These are phyloP conservation scores for Xanthia togata DNA, from an alignment of 2,888 invertebrate species.

Conservation along the genomic window DNA sequence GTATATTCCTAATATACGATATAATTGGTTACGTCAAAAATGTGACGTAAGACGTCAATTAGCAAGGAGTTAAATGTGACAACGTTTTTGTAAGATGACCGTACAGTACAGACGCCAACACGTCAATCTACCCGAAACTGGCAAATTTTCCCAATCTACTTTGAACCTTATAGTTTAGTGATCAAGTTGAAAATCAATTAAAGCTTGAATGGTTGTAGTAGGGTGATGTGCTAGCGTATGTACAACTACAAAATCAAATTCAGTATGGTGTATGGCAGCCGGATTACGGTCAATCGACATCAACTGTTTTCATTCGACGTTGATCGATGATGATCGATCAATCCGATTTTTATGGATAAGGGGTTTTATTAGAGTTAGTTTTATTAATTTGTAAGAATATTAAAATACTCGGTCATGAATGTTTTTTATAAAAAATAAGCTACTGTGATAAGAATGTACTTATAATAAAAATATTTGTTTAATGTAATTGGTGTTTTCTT, in stretches of 20 bases:
- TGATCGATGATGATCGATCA: background rate
- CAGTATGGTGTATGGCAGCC: too few relatives aligned
- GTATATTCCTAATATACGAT: background rate
- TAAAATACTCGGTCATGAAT: slow-evolving; percentile 46
- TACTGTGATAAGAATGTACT: slow-evolving; percentile 42
- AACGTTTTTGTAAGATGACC: background rate
- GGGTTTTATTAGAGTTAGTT: background rate
- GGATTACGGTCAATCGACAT: background rate
- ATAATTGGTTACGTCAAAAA: background rate
- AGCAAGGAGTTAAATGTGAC: background rate
- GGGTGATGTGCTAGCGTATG: too few relatives aligned
- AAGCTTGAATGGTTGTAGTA: too few relatives aligned
- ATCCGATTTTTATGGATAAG: background rate
- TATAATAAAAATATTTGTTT: background rate
- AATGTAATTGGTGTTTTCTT: too few relatives aligned
- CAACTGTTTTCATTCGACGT: background rate
- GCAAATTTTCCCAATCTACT: too few relatives aligned
- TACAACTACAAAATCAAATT: too few relatives aligned
- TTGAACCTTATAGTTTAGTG: too few relatives aligned
- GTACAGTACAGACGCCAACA: too few relatives aligned
- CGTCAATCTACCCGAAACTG: too few relatives aligned
- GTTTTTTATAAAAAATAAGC: slow-evolving; percentile 32
- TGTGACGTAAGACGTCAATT: background rate
- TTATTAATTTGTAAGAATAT: slow-evolving; percentile 13
- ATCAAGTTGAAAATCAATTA: too few relatives aligned